Conservation (phyloP, 2,113 vertebrate genomes). For the Mellivora capensis region DNA sequence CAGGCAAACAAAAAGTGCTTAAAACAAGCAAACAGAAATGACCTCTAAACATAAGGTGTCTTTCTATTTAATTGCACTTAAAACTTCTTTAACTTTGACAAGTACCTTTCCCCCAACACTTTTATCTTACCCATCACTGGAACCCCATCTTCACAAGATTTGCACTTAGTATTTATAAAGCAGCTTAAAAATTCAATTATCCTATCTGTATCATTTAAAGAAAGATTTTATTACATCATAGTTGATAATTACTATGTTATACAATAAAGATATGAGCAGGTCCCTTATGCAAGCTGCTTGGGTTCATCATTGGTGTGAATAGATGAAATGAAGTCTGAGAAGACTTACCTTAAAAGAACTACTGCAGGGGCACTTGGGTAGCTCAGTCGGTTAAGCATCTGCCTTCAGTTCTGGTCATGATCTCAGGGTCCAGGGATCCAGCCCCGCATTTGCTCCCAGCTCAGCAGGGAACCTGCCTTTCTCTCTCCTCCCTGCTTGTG, state of each 20-base stretch:
- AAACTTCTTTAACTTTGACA: not conserved
- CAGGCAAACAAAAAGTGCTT: not conserved
- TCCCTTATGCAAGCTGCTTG: not conserved
- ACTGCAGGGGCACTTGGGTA: accelerated
- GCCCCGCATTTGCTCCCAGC: too few species aligned
- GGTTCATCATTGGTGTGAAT: not conserved
- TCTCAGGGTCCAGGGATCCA: not conserved
- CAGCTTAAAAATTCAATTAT: not conserved
- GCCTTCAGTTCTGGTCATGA: not conserved
- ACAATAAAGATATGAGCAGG: not conserved
- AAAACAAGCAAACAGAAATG: not conserved
- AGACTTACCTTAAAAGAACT: not conserved
- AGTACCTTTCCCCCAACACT: not conserved
- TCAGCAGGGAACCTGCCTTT: too few species aligned
- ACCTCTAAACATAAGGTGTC: not conserved
- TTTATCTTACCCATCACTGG: not conserved
- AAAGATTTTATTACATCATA: not conserved
- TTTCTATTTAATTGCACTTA: not conserved
- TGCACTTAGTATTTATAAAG: not conserved
- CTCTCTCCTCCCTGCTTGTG: too few species aligned
- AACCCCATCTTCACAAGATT: not conserved
- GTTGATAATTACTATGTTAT: not conserved
- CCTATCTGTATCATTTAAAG: not conserved
- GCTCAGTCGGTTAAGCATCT: not conserved
- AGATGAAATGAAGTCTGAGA: not conserved